Evolutionary conservation across 2,797 vertebrate genomes (phyloP), one percentile per base, ranked within the genome.

Genomic region (Lindbergichthys nudifrons): DNA sequence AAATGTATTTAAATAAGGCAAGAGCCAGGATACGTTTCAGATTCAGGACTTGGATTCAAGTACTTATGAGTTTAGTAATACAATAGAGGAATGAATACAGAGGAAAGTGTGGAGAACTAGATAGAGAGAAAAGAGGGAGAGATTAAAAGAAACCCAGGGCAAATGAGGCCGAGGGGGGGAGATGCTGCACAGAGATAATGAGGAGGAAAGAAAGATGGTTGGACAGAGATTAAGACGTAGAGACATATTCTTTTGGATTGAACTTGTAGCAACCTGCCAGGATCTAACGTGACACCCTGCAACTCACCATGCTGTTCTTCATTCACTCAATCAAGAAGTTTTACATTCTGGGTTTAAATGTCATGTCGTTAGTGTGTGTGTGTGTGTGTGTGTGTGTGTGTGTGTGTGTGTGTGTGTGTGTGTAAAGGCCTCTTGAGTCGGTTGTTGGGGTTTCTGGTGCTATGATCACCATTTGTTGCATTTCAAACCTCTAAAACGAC

Each of bases 311-410:
- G 42, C 15, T 43, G 65, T 80, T 79, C 64, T 75, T 58, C 61
- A 70, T 65, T 80, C 51, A 46, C 21, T 46, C 12, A 62, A 39
- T 63, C 1, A 36, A 36, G 0, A 74, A 79, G 87, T 81, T 88
- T 73, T 42, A 45, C 75, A 51, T 50, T 7, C 41, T 0, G 4
- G 82, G 65, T 75, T 88, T 18, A 42, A 36, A 54, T 71, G 76
- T 60, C 41, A 73, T 19, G 61, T 63, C 51, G 47, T 79, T 71
- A 77, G 70, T 21, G 21, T 21, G 21, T 21, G 21, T 21, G 21
- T 21, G 21, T 21, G 21, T 21, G 21, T 21, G 21, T 21, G 21
- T 21, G 21, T 21, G 21, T 21, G 21, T 21, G 21, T 21, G 21
- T 21, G 21, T 21, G 21, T 21, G 21, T 21, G 21, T 21, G 21